Conservation (phyloP, 92 coral and sea anemone genomes). For the Phenganax stokvisi region DNA sequence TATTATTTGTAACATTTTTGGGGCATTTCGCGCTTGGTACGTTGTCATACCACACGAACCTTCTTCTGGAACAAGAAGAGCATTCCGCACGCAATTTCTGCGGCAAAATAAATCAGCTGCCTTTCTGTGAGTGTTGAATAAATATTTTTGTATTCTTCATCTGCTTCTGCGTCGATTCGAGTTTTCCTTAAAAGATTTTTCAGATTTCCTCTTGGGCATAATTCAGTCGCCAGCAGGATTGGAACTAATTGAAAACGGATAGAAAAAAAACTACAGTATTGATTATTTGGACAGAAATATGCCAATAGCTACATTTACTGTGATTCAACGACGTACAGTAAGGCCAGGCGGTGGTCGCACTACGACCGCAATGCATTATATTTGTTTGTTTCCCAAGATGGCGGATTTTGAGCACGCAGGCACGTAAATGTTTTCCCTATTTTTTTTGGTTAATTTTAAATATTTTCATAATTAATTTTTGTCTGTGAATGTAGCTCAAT, state of each 20-base stretch:
- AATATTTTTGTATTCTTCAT: constrained; percentile 54
- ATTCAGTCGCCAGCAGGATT: constrained; percentile 55
- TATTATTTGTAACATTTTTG: too few species aligned
- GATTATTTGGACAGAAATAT: too few species aligned
- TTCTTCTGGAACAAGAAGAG: constrained; percentile 46
- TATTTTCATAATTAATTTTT: too few species aligned
- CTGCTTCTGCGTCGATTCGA: constrained; percentile 25
- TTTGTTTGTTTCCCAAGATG: too few species aligned
- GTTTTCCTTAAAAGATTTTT: constrained; percentile 52
- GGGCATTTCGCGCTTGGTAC: too few species aligned
- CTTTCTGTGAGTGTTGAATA: constrained; percentile 69
- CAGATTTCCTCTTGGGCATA: constrained; percentile 63
- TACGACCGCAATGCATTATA: too few species aligned
- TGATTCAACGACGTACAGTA: not conserved
- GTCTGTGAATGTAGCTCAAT: too few species aligned
- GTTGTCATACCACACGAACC: not conserved
- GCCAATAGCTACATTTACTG: not conserved
- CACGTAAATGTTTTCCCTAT: too few species aligned
- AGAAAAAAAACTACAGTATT: not conserved
- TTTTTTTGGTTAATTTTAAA: too few species aligned
- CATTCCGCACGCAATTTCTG: constrained; percentile 70
- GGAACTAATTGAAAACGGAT: constrained; percentile 46
- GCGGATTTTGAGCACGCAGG: too few species aligned
- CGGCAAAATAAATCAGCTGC: constrained; percentile 64
- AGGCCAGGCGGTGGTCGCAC: too few species aligned